These are phyloP conservation scores for Diloba caeruleocephala DNA, from an alignment of 2,888 invertebrate genomes.

Conservation along the genomic window DNA sequence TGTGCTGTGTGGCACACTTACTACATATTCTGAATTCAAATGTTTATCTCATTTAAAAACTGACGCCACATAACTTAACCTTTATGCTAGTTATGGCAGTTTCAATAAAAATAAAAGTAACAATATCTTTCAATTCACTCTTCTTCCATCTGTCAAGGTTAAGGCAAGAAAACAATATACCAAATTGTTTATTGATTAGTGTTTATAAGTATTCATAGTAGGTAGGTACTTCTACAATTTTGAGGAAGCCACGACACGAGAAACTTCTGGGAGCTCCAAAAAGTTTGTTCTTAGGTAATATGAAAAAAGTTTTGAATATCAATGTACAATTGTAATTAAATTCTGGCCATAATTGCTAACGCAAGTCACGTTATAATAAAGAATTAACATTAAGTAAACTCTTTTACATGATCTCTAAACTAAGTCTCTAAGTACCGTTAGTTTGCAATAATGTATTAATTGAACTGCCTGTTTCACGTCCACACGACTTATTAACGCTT, in stretches of 20 bases:
- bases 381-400: too few relatives aligned
- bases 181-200: constrained; percentile 14
- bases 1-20: too few relatives aligned
- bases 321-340: constrained; percentile 4
- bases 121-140: constrained; percentile 4
- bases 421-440: neutral
- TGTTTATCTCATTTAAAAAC: too few relatives aligned
- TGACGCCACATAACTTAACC: too few relatives aligned
- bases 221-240: constrained; percentile 1
- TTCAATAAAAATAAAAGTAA: too few relatives aligned
- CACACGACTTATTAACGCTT: constrained; percentile 19
- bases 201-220: constrained; percentile 1
- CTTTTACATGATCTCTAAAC: too few relatives aligned
- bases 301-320: constrained; percentile 32
- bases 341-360: neutral
- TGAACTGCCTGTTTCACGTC: constrained; percentile 11
- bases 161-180: neutral
- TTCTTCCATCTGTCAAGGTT: constrained; percentile 9
- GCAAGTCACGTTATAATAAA: neutral
- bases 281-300: constrained; percentile 27
- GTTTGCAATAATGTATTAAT: neutral
- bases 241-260: neutral
- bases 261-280: constrained; percentile 7
- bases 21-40: too few relatives aligned
- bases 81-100: too few relatives aligned